Conservation (phyloP, 1,140 invertebrate species). For the Diprion similis region DNA sequence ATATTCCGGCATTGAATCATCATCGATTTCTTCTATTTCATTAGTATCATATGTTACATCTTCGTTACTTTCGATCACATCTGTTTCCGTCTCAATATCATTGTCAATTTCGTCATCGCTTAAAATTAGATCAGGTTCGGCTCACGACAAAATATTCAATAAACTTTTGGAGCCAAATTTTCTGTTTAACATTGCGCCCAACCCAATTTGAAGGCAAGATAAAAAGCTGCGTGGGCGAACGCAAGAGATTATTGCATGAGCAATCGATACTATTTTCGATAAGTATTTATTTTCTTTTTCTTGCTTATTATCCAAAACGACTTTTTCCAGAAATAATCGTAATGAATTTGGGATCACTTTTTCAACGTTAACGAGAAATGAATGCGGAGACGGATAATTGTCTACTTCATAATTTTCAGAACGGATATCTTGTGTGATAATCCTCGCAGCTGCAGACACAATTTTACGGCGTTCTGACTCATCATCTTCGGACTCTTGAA, state of each 20-base stretch:
- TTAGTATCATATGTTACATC: background rate
- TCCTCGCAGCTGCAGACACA: background rate
- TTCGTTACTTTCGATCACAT: background rate
- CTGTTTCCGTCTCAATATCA: background rate
- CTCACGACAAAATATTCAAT: constrained; percentile 10
- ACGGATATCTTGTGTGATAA: constrained; percentile 13
- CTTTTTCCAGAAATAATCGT: background rate
- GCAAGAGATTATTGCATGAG: constrained; percentile 20
- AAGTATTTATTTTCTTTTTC: background rate
- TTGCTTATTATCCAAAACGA: background rate
- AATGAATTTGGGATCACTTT: constrained; percentile 6
- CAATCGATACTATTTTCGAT: constrained; percentile 8
- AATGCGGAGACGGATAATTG: constrained; percentile 7
- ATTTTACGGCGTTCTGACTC: constrained; percentile 1
- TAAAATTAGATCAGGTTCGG: background rate
- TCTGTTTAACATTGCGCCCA: constrained; percentile 14
- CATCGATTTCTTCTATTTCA: too few species aligned
- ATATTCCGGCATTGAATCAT: too few species aligned
- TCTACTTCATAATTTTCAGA: constrained; percentile 10
- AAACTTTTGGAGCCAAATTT: constrained; percentile 19
- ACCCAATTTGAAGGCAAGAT: constrained; percentile 13
- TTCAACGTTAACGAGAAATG: constrained; percentile 11
- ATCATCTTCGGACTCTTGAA: background rate
- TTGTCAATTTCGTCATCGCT: background rate
- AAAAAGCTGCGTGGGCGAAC: constrained; percentile 11